Percentiles rank a stretch among this genome's conserved stretches.
Evolutionary conservation across 2,113 vertebrate genomes (phyloP).

Genomic region (Scatophagus argus): DNA sequence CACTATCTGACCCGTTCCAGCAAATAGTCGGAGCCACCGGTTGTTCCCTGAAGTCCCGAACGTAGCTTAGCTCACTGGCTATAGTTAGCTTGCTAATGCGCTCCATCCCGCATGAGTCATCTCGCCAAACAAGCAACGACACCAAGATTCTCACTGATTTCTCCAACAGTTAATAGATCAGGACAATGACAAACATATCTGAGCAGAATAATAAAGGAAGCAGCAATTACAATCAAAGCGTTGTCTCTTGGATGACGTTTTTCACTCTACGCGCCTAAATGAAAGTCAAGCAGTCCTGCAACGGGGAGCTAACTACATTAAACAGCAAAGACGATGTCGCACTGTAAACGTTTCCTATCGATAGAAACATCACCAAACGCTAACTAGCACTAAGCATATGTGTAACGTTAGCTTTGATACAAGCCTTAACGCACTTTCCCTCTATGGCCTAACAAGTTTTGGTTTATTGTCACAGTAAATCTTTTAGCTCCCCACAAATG

Average conservation of each 20-base stretch:
- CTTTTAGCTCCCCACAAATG: slow-evolving; percentile 24
- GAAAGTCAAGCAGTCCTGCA: slow-evolving; percentile 19
- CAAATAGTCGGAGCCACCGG: slow-evolving; percentile 65
- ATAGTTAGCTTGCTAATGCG: slow-evolving; percentile 69
- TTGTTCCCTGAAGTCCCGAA: slow-evolving; percentile 42
- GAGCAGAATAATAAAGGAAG: neutral
- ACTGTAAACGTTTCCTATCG: neutral
- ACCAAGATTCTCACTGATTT: neutral
- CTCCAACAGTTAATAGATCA: fast-evolving
- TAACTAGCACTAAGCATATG: no score
- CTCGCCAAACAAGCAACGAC: slow-evolving; percentile 31
- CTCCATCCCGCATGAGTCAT: slow-evolving; percentile 73
- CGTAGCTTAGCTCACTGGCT: slow-evolving; percentile 51
- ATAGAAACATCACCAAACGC: neutral
- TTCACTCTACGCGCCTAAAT: slow-evolving; percentile 75
- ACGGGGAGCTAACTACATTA: slow-evolving; percentile 31
- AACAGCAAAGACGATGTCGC: neutral
- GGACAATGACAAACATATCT: neutral
- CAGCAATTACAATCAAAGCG: neutral
- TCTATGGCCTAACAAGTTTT: neutral
- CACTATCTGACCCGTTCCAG: slow-evolving; percentile 62
- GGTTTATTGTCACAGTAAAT: neutral
- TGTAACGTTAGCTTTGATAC: fast-evolving
- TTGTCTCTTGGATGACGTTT: slow-evolving; percentile 7
- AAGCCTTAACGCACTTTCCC: fast-evolving